Conservation (phyloP, 2,888 invertebrate species). For the Tanytarsus gracilentus region DNA sequence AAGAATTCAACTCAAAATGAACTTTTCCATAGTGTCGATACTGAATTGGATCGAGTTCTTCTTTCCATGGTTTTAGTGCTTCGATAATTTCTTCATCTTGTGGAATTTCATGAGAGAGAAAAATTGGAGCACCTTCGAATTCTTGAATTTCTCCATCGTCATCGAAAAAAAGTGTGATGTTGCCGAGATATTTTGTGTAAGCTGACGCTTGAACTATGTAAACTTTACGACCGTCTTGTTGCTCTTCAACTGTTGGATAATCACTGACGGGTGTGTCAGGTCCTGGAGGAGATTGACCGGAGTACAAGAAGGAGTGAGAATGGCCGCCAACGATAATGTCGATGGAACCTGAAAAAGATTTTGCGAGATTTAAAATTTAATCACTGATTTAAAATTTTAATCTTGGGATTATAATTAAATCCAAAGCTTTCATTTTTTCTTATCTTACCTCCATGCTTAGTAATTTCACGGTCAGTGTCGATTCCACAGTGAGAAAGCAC, state of each 20-base stretch:
- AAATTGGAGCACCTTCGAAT: conserved; percentile 68
- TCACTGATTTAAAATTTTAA: too few relatives aligned
- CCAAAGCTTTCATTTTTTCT: too few relatives aligned
- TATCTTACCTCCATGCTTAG: conserved; percentile 51
- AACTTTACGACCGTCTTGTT: conserved; percentile 40
- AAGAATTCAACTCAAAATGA: conserved; percentile 48
- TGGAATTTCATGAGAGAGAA: conserved; percentile 51
- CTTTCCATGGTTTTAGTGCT: conserved; percentile 53
- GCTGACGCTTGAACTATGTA: conserved; percentile 64
- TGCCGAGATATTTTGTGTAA: conserved; percentile 69
- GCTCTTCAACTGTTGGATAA: conserved; percentile 64
- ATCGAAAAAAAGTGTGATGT: conserved; percentile 62
- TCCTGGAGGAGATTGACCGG: conserved; percentile 48
- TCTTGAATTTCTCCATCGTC: conserved; percentile 52
- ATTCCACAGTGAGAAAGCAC: conserved; percentile 74
- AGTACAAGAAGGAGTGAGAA: conserved; percentile 69
- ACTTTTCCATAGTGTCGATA: conserved; percentile 50
- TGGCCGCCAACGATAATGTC: conserved; percentile 82
- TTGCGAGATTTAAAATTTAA: too few relatives aligned
- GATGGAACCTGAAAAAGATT: too few relatives aligned
- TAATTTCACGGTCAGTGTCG: conserved; percentile 57
- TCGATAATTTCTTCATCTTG: conserved; percentile 50
- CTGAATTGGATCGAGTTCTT: conserved; percentile 49
- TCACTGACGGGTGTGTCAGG: conserved; percentile 50
- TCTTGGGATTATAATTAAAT: too few relatives aligned